Evolutionary conservation across 53 echinoderm and acorn worm genomes (phyloP), one percentile per base, ranked within the genome.

Genomic region (Henricia sp.): DNA sequence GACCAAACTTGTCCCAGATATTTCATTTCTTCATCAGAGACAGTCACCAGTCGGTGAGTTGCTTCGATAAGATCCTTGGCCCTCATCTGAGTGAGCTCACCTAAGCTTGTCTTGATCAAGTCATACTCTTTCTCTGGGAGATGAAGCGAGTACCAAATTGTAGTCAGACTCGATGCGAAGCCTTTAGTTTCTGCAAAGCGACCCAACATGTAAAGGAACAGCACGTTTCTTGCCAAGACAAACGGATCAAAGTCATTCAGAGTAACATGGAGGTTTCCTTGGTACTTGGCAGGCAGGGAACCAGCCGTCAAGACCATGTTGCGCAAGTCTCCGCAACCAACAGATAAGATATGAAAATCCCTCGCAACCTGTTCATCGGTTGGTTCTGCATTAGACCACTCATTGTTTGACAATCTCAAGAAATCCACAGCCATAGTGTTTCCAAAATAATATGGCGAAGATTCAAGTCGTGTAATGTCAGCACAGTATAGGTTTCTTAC

Each of bases 201-300:
- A 23, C 66, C 67, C 74, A 89, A 62, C 89, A 89, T 83, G 74
- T 63, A 89, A 24, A 89, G 53, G n/a, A 89, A 67, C 74, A 89
- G 33, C 33, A 84, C 84, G 34, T 89, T 84, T 21, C 89, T 64
- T 28, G 89, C 89, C 84, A 89, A 65, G 40, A 77, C 67, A 89
- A 89, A 89, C 8, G 89, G 89, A 52, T 84, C 84, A 44, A 50
- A 63, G 84, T 89, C 89, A 53, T 72, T 51, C 38, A 89, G 67
- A 34, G 89, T 86, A 33, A 86, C 35, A 46, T 66, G 76, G 0
- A 86, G 67, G 19, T 76, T 66, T 24, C 86, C 86, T 53, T 42
- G 72, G 67, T 72, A 89, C 40, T 38, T 72, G 11, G 40, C 67
- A n/a, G 89, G 84, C 42, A 89, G 68, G 34, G 83, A 83, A 17